Evolutionary conservation across 2,888 invertebrate genomes (phyloP), one percentile per base, ranked within the genome.

Genomic region (Cecidostiba fungosa): DNA sequence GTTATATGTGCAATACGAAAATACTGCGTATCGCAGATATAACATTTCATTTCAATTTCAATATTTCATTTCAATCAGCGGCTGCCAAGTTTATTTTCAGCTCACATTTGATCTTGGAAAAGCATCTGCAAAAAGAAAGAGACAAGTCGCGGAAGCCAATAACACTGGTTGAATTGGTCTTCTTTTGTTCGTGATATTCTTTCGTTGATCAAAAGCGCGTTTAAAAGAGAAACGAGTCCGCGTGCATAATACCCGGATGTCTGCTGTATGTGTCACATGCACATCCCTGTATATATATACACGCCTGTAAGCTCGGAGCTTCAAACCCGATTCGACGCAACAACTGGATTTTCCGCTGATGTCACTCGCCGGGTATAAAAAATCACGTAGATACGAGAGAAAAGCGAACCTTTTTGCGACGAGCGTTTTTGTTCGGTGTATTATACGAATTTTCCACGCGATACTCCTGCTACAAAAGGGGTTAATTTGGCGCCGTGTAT

Each of bases 191-290:
- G n/a, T 16, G 47, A 70, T 29, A 74, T 74, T 47, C 54, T 16
- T 26, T 43, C 62, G 23, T 36, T 74, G 74, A 74, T 82, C 82
- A 72, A 74, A 82, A 50, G 82, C 29, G 19, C 39, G 47, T 74
- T 74, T 36, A 29, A 66, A 66, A 62, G 36, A 23, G n/a, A 62
- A 43, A 6, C 69, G 69, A 29, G 77, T 12, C 73, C 54, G 50
- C 14, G 26, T 26, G 47, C 69, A 70, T 79, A 69, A 62, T 50
- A 50, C 79, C 8, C 19, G 47, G 70, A 70, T 79, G 43, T 43
- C n/a, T 59, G 77, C n/a, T 59, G 23, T 26, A 39, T 10, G 36
- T 26, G 36, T 43, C 54, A 36, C 66, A 43, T 19, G 54, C 39
- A 77, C 39, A 10, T 50, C 6, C n/a, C 26, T 32, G n/a, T 50